Evolutionary conservation across 2,888 invertebrate genomes (phyloP).

Genomic region (Drosophila buzzatii): DNA sequence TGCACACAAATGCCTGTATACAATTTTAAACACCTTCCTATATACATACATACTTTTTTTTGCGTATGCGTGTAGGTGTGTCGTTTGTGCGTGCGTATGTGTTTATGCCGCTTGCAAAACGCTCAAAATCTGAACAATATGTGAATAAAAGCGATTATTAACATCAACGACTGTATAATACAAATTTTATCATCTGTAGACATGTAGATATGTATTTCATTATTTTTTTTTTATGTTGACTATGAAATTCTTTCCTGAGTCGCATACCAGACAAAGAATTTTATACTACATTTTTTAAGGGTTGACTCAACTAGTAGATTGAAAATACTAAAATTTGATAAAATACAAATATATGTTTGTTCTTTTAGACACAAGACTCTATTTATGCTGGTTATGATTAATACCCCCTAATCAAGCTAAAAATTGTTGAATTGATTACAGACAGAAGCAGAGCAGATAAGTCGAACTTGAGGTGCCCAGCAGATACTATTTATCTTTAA

Average conservation of each 20-base stretch:
- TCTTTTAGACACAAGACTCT: not conserved
- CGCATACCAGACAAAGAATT: constrained; percentile 11
- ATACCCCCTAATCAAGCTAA: not conserved
- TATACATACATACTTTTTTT: constrained; percentile 17
- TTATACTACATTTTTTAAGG: not conserved
- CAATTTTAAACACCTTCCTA: constrained; percentile 23
- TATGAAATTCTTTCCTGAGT: not conserved
- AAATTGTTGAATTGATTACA: not conserved
- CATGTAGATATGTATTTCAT: not conserved
- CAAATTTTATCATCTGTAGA: not conserved
- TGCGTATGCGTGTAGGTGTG: constrained; percentile 14
- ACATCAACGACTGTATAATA: not conserved
- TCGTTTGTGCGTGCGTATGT: constrained; percentile 2
- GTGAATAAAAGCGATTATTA: constrained; percentile 10
- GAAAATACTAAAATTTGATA: not conserved
- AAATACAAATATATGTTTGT: not conserved
- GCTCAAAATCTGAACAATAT: constrained; percentile 3
- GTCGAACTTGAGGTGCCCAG: not conserved
- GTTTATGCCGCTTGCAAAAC: constrained; percentile 23
- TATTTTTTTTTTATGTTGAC: not conserved
- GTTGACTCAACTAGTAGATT: constrained; percentile 5
- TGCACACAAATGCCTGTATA: constrained; percentile 32
- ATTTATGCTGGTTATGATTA: not conserved
- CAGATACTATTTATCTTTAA: constrained; percentile 1
- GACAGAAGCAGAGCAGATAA: not conserved